These are phyloP conservation scores for Monochamus alternatus DNA, from an alignment of 2,888 invertebrate species.

Conservation along the genomic window DNA sequence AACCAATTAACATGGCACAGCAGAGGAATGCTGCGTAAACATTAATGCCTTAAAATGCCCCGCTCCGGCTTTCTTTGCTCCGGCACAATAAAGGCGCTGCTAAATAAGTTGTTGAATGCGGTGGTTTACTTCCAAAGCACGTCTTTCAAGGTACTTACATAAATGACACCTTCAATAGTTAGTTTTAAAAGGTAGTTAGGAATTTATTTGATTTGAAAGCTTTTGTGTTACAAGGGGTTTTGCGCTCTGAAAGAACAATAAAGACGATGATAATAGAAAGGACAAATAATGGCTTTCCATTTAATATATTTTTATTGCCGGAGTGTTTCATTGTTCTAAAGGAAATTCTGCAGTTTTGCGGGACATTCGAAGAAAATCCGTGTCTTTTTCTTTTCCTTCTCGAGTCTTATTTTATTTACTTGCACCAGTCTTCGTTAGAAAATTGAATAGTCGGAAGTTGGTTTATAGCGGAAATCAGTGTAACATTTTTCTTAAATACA, in stretches of 20 bases:
- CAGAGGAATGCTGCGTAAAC: constrained; percentile 6
- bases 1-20: constrained; percentile 17
- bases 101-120: constrained; percentile 39
- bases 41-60: constrained; percentile 14
- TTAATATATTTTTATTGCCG: constrained; percentile 15
- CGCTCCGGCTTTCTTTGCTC: constrained; percentile 2
- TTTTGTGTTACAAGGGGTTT: constrained; percentile 26
- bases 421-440: too few relatives aligned
- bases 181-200: constrained; percentile 37
- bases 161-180: constrained; percentile 38
- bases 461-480: too few relatives aligned
- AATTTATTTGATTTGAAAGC: constrained; percentile 29
- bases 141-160: constrained; percentile 35
- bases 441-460: too few relatives aligned
- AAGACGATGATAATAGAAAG: constrained; percentile 29
- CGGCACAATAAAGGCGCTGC: constrained; percentile 17
- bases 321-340: not conserved
- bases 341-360: not conserved
- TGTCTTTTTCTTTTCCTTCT: too few relatives aligned
- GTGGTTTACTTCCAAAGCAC: constrained; percentile 34
- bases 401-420: too few relatives aligned
- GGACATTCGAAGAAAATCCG: not conserved
- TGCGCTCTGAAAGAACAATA: constrained; percentile 33
- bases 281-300: constrained; percentile 17
- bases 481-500: too few relatives aligned